Conservation (phyloP, 1,140 invertebrate genomes). For the Eciton burchellii region DNA sequence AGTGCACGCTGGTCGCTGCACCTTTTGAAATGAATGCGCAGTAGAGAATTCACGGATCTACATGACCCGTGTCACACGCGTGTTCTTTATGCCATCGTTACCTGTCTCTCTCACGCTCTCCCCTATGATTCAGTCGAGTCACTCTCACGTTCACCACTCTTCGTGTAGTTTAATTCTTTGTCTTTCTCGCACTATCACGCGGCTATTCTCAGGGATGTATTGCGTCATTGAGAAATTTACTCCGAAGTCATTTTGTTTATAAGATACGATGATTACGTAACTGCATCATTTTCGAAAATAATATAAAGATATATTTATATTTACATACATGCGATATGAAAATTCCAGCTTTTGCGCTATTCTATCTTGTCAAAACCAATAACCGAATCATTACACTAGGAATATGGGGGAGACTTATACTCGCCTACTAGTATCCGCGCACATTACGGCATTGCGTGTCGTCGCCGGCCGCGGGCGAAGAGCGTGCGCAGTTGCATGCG, state of each 20-base stretch:
- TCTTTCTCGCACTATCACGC: conserved; percentile 9
- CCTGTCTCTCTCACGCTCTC: conserved; percentile 64
- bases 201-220: conserved; percentile 60
- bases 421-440: conserved; percentile 56
- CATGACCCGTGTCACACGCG: conserved; percentile 51
- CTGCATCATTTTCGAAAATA: too few relatives aligned
- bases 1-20: conserved; percentile 62
- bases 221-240: conserved; percentile 14
- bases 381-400: too few relatives aligned
- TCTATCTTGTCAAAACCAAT: too few relatives aligned
- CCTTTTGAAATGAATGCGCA: conserved; percentile 70
- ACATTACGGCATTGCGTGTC: conserved; percentile 61
- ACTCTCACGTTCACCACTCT: conserved; percentile 62
- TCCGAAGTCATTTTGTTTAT: neutral
- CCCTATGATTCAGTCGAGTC: conserved; percentile 57
- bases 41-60: conserved; percentile 65
- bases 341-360: too few relatives aligned
- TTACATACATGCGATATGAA: neutral
- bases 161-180: conserved; percentile 47
- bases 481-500: conserved; percentile 66
- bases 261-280: too few relatives aligned
- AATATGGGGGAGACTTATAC: conserved; percentile 17
- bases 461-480: conserved; percentile 66
- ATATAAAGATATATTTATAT: neutral
- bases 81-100: conserved; percentile 67